A percentile compares a stretch with the other conserved stretches of the same genome.
Conservation (phyloP, 2,113 vertebrate genomes). For the Oostethus manadensis region DNA sequence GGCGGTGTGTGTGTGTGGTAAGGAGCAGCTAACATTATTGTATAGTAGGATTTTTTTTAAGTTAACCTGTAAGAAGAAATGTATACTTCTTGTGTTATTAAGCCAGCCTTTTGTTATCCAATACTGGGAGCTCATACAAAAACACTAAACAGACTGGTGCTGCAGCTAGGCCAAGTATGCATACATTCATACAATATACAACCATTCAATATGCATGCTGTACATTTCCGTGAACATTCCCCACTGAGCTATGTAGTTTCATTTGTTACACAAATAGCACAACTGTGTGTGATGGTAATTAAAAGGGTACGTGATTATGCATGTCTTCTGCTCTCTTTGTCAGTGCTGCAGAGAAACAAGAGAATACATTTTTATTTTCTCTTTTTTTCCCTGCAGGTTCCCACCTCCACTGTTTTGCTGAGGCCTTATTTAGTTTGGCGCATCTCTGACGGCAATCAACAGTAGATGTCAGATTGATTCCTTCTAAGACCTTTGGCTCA, state of each 20-base stretch:
- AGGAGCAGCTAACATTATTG: too few species aligned
- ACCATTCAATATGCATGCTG: too few species aligned
- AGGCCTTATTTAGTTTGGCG: constrained; percentile 25
- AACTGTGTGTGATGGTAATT: constrained; percentile 9
- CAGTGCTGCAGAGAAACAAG: constrained; percentile 9
- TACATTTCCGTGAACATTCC: background rate
- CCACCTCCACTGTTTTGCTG: constrained; percentile 5
- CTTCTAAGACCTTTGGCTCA: constrained; percentile 18
- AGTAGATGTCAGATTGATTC: constrained; percentile 25
- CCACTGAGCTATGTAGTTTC: constrained; percentile 1
- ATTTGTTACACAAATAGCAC: constrained; percentile 31
- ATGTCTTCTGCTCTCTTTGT: constrained; percentile 18
- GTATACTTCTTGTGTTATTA: too few species aligned
- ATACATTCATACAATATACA: background rate
- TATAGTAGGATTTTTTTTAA: too few species aligned
- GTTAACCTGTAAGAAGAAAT: too few species aligned
- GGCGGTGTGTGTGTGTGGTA: too few species aligned
- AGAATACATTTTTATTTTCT: background rate
- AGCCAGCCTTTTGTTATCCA: too few species aligned
- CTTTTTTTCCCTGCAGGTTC: constrained; percentile 11
- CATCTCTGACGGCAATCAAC: constrained; percentile 22
- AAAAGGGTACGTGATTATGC: background rate
- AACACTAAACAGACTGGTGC: background rate
- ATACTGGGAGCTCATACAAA: too few species aligned
- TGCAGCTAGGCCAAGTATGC: background rate